Evolutionary conservation across 2,888 invertebrate species (phyloP).

Genomic region (Blomia tropicalis): DNA sequence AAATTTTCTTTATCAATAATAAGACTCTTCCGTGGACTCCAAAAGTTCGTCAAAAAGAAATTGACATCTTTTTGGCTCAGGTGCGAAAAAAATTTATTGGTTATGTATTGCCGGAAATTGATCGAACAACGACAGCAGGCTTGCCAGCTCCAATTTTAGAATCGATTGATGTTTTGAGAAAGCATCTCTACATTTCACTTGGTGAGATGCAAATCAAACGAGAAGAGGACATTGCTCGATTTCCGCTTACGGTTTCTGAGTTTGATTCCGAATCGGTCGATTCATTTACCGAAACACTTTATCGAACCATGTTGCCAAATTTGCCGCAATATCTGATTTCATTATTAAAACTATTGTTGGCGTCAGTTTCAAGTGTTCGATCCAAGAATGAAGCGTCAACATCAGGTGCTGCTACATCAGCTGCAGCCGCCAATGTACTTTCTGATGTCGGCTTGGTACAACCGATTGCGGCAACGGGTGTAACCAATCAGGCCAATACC

Average conservation of each 20-base stretch:
- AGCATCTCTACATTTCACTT: conserved; percentile 81
- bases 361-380: conserved; percentile 97
- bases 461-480: neutral
- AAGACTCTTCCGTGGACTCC: conserved; percentile 80
- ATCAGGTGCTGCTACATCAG: conserved; percentile 84
- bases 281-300: conserved; percentile 72
- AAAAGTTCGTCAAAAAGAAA: conserved; percentile 81
- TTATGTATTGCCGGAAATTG: conserved; percentile 57
- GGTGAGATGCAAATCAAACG: conserved; percentile 77
- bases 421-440: conserved; percentile 1
- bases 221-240: conserved; percentile 75
- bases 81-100: conserved; percentile 90
- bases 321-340: conserved; percentile 96
- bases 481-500: conserved; percentile 79
- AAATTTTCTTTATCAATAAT: conserved; percentile 25
- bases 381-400: conserved; percentile 93
- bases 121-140: conserved; percentile 75
- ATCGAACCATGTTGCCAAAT: conserved; percentile 83
- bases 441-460: neutral
- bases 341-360: conserved; percentile 80
- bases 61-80: conserved; percentile 76
- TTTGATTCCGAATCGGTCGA: conserved; percentile 38
- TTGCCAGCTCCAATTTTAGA: conserved; percentile 92
- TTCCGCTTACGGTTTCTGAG: conserved; percentile 47
- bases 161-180: conserved; percentile 71